A percentile compares a stretch with the other conserved stretches of the same genome.
phyloP scores from a whole-genome alignment of 2,888 invertebrate species.

The Andrena marginata region DNA sequence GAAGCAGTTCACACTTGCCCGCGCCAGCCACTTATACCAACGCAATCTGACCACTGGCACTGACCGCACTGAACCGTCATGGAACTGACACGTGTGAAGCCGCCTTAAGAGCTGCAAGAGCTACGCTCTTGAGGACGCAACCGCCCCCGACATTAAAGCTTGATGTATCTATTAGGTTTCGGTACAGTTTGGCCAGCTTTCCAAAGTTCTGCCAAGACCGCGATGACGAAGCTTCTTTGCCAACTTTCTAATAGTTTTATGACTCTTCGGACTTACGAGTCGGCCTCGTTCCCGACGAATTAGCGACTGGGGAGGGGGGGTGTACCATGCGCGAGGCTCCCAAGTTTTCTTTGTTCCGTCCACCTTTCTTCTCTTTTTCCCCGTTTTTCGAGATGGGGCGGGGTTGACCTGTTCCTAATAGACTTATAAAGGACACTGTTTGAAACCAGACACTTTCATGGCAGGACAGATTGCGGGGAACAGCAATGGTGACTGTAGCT shows the following conservation, averaged over 20 bases:
- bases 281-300: conserved; percentile 55
- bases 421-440: conserved; percentile 27
- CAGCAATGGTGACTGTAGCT: background rate
- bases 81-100: no score
- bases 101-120: background rate
- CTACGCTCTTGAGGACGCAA: background rate
- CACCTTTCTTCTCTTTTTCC: background rate
- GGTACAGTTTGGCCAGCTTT: conserved; percentile 46
- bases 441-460: background rate
- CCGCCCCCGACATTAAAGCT: conserved; percentile 48
- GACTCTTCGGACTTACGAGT: conserved; percentile 61
- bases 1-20: no score
- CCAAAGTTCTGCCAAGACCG: conserved; percentile 45
- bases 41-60: no score
- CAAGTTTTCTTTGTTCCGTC: conserved; percentile 44
- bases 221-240: conserved; percentile 48
- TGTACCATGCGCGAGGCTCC: conserved; percentile 26
- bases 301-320: conserved; percentile 45
- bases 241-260: conserved; percentile 71
- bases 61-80: no score
- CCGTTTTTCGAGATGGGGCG: background rate
- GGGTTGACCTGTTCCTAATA: conserved; percentile 19
- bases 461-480: conserved; percentile 10
- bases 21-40: no score
- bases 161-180: conserved; percentile 65